phyloP scores from a whole-genome alignment of 2,113 vertebrate species.

The Passerina amoena region DNA sequence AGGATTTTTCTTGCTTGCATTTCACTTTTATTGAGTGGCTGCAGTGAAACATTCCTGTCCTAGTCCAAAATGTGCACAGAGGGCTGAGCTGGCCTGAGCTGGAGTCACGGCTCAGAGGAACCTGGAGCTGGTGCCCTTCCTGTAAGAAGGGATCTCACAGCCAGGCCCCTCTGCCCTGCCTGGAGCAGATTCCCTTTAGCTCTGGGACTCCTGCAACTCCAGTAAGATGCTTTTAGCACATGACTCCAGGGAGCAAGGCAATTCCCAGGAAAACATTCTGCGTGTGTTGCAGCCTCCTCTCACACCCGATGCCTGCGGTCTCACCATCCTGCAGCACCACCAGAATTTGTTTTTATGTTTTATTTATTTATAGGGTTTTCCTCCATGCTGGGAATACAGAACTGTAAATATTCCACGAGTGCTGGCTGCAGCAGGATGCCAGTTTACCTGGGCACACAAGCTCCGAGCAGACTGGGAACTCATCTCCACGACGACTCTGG shows the following conservation, averaged over 20 bases:
- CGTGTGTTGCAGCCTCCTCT: fast-evolving
- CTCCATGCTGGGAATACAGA: neutral
- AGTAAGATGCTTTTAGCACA: neutral
- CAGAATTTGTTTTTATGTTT: neutral
- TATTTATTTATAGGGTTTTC: neutral
- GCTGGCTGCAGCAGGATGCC: neutral
- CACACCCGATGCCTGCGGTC: neutral
- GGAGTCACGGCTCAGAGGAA: fast-evolving
- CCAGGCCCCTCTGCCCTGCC: neutral
- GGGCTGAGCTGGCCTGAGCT: neutral
- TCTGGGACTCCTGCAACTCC: neutral
- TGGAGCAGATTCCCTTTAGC: neutral
- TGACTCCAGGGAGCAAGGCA: neutral
- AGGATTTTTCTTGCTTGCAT: neutral
- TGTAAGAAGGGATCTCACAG: neutral
- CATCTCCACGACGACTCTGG: neutral
- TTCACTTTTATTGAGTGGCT: neutral
- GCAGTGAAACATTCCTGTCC: neutral
- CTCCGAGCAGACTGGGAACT: neutral
- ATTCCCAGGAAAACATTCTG: neutral
- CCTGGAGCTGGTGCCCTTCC: fast-evolving
- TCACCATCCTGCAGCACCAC: neutral
- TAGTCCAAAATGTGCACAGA: neutral
- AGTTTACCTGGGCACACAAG: neutral
- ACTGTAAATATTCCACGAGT: neutral